Base-by-base conservation (phyloP, 2,797 vertebrate genomes). In the Sebastes reedi region DNA sequence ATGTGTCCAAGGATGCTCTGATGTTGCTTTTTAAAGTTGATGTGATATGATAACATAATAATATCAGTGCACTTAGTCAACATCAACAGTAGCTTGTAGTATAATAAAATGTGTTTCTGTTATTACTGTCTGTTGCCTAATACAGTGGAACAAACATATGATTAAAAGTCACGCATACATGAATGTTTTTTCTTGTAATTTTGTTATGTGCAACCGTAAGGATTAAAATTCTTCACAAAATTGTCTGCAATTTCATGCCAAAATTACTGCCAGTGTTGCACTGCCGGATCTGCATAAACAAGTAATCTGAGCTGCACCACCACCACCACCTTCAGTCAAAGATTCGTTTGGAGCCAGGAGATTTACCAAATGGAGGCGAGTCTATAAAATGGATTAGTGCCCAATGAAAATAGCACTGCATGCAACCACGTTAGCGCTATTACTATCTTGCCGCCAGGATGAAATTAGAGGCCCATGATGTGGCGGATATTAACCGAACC, bases 381-480 rank as follows among this genome's bases (percentile, higher is more conserved):
- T n/a, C 30, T 16, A 52, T 73, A 79, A 82, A 85, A 82, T 50
- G 54, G 76, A 79, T 58, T 27, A 24, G 3, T 62, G 67, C 67
- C 80, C 54, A 59, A 72, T 34, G 30, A 55, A 84, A 79, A 83
- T 77, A 58, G 25, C 56, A 75, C 32, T 3, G 67, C 14, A 7
- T 46, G 42, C 42, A 46, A 22, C 58, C 67, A 61, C 4, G 5
- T 71, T 20, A 62, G 68, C 7, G 20, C 32, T 46, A 11, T 74
- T 34, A 78, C 67, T 52, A 62, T 84, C 60, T 56, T 77, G 56
- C 72, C 36, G n/a, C 82, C 82, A 78, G 77, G 16, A 34, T 83
- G 67, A 88, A 89, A 89, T 89, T 89, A 90, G 81, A 93, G 71
- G 89, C 88, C 73, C 71, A 64, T 72, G 55, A 79, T 79, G 18